These are phyloP conservation scores for Thunnus maccoyii DNA, from an alignment of 2,113 vertebrate species.

Conservation along the genomic window DNA sequence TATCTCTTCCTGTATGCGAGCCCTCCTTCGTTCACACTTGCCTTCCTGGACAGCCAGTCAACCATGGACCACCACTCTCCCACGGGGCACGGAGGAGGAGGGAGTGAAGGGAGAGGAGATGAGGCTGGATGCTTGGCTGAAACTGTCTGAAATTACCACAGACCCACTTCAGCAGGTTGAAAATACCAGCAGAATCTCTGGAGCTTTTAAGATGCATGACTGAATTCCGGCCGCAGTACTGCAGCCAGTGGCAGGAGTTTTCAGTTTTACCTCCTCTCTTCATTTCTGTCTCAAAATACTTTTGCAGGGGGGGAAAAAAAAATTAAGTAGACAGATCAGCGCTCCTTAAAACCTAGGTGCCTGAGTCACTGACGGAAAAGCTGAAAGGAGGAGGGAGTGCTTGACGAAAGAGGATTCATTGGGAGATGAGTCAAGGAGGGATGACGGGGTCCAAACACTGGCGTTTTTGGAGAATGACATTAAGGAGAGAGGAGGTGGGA, in stretches of 20 bases:
- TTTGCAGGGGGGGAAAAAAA: background rate
- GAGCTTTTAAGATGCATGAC: conserved; percentile 55
- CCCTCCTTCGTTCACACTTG: conserved; percentile 31
- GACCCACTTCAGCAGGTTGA: conserved; percentile 64
- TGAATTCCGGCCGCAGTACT: conserved; percentile 28
- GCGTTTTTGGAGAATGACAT: conserved; percentile 37
- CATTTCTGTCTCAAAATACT: conserved; percentile 36
- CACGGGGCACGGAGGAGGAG: conserved; percentile 32
- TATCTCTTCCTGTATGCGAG: conserved; percentile 35
- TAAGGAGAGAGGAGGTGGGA: conserved; percentile 41
- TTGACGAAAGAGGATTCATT: conserved; percentile 36
- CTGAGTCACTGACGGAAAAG: conserved; percentile 45
- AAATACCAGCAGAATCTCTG: conserved; percentile 65
- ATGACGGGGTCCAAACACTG: conserved; percentile 12
- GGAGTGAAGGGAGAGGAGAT: conserved; percentile 57
- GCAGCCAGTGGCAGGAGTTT: conserved; percentile 10
- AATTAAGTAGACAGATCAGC: conserved; percentile 21
- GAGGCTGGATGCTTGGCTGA: conserved; percentile 65
- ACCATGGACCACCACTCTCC: conserved; percentile 64
- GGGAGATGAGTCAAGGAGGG: conserved; percentile 54
- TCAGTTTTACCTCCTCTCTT: conserved; percentile 21
- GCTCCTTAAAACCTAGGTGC: conserved; percentile 22
- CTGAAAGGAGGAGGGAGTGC: conserved; percentile 27
- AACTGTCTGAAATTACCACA: conserved; percentile 66
- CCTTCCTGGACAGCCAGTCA: conserved; percentile 65